Base-by-base conservation (phyloP, 2,113 vertebrate genomes). In the Gracilinanus agilis region DNA sequence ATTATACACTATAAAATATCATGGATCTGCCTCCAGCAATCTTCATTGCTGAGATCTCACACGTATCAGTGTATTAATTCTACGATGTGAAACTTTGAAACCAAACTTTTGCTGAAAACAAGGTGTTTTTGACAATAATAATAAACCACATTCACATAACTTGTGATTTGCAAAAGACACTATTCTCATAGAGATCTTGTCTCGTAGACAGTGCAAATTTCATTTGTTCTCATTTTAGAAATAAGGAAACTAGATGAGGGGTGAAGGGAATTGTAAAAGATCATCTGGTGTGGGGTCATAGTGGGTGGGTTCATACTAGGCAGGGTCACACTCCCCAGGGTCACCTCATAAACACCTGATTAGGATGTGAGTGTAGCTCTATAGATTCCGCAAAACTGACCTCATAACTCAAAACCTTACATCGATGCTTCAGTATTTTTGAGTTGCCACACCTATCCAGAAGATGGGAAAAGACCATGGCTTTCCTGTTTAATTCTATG, bases 21-120 rank as follows among this genome's bases (percentile, higher is more conserved):
- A 9, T 40, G 34, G 7, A 40, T 83, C 40, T 83, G 67, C 67
- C 25, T 95, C 88, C 91, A 94, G 24, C n/a, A 10, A 2, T 92
- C 27, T 90, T 16, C 6, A 27, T 91, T 54, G 67, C 19, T 83
- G 67, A 83, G 21, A 83, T 83, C 23, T 40, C 67, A 83, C n/a
- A 40, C 91, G 90, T 95, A 93, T 10, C 90, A 90, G 67, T 95
- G 24, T 88, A 29, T 93, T 95, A 93, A 89, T 94, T 94, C 95
- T 92, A 92, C 93, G 49, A 91, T 95, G 19, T 23, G 25, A 83
- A 2, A 94, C 24, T 93, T 89, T 93, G 19, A 88, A 91, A 96
- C 19, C 67, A 40, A 21, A 40, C 40, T 83, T 83, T 83, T 83
- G 34, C 23, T 40, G 67, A 83, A 83, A 29, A 83, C n/a, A 83